These are phyloP conservation scores for Aspidiotus rigidus DNA, from an alignment of 2,888 invertebrate genomes.

Conservation along the genomic window DNA sequence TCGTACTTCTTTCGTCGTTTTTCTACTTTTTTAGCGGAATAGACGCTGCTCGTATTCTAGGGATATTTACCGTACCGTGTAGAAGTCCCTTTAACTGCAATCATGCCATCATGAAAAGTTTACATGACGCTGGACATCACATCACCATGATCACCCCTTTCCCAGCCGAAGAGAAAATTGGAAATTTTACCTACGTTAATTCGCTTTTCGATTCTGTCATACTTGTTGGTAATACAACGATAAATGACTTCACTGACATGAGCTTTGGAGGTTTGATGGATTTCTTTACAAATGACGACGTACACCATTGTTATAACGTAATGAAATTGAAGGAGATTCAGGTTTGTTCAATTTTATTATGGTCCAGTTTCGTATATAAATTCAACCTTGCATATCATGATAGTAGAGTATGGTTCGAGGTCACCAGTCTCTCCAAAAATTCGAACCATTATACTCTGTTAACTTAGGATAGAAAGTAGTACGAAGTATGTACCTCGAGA, in stretches of 20 bases:
- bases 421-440: no score
- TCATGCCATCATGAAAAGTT: slow-evolving; percentile 6
- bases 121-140: not conserved
- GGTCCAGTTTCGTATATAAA: no score
- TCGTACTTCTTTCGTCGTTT: no score
- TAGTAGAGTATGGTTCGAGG: no score
- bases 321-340: not conserved
- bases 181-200: not conserved
- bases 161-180: not conserved
- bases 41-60: slow-evolving; percentile 6
- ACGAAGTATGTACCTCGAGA: no score
- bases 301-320: not conserved
- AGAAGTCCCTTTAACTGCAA: not conserved
- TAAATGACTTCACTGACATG: no score
- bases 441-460: no score
- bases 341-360: not conserved
- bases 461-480: no score
- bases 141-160: not conserved
- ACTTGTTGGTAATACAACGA: no score
- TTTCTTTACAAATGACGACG: not conserved
- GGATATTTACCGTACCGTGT: not conserved
- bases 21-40: no score
- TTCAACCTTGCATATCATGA: no score
- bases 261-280: no score
- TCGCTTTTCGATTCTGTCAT: not conserved